Evolutionary conservation across 2,888 invertebrate genomes (phyloP), one percentile per base, ranked within the genome.

Genomic region (Tipula confusa): DNA sequence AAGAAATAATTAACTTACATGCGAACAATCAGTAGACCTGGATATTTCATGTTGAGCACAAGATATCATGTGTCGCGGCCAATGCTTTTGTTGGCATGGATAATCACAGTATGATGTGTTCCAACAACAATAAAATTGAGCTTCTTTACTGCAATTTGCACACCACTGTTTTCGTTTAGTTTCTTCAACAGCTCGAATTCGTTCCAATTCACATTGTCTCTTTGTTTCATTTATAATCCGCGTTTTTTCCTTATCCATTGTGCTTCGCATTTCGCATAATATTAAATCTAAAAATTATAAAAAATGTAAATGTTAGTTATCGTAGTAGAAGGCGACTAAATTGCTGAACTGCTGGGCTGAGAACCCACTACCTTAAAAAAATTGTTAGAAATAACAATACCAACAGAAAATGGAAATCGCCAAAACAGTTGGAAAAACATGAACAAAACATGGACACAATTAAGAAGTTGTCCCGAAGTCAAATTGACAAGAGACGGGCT

Each of bases 71-170:
- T 97, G 97, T 7, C 91, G 90, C 0, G 93, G 89, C 97, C 97
- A 97, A 89, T 97, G 97, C 85, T 93, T 91, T 87, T 95, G 93
- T 89, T 97, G 97, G 87, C 98, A 98, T 1, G 93, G 92, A 88
- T 95, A 95, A 90, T 96, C 95, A 89, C 98, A 98, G 89, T 98
- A 98, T 83, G 96, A 94, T 0, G 97, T 97, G 90, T 97, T 98
- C 97, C 98, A 98, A 88, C 98, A 98, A 87, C 98, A 98, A 89
- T 97, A 97, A 89, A 96, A 96, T 86, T 95, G 93, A 0, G 98
- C 96, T 89, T 97, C 97, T 86, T 95, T 94, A 64, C 92, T 92
- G 89, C 98, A 98, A 87, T 93, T 92, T 0, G 95, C 94, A 89
- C 98, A 98, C 98, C 98, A 98, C 88, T 97, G 97, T 87, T 96